A percentile compares a stretch with the other conserved stretches of the same genome.
Conservation (phyloP, 2,797 vertebrate genomes). For the Chelmon rostratus region DNA sequence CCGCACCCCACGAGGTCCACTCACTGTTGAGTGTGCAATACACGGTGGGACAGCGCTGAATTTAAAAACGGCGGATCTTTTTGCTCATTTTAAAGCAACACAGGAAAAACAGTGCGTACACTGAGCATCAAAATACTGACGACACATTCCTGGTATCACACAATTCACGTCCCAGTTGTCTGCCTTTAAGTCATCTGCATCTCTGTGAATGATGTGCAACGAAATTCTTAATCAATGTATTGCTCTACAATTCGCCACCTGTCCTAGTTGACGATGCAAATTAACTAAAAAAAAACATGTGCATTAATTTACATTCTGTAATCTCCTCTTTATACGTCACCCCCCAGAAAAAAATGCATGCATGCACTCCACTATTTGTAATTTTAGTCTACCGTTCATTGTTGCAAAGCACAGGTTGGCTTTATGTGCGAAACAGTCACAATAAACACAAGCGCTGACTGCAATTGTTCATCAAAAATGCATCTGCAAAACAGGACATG, state of each 20-base stretch:
- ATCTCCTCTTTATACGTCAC: too few relatives aligned
- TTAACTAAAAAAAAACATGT: neutral
- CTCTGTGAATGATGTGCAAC: neutral
- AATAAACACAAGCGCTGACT: neutral
- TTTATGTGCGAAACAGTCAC: neutral
- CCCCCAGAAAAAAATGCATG: neutral
- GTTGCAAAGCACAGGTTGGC: neutral
- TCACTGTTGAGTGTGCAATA: slow-evolving; percentile 1
- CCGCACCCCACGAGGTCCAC: slow-evolving; percentile 11
- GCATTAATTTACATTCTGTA: too few relatives aligned
- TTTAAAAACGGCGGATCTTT: neutral
- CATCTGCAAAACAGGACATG: neutral
- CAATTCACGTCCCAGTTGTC: neutral
- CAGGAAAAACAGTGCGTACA: neutral
- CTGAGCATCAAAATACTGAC: neutral
- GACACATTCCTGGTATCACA: neutral
- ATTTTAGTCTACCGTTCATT: neutral
- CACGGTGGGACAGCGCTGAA: neutral
- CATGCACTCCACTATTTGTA: neutral
- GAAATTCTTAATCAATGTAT: neutral
- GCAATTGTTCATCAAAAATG: neutral
- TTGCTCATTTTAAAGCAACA: neutral
- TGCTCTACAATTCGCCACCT: neutral
- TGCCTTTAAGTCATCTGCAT: neutral
- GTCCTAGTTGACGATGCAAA: neutral